Evolutionary conservation across 1,140 invertebrate genomes (phyloP).

Genomic region (Drosophila guanche): DNA sequence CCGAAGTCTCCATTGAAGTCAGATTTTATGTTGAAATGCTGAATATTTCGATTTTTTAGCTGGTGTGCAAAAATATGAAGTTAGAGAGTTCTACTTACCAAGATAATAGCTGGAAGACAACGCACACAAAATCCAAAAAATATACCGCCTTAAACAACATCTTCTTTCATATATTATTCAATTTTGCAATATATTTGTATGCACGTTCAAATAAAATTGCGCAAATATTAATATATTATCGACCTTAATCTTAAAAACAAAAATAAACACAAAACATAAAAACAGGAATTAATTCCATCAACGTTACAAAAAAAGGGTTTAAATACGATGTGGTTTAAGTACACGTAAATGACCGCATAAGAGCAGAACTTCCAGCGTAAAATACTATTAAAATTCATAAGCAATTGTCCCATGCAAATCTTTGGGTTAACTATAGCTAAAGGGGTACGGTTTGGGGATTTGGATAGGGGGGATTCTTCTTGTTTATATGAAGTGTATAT

Average conservation of each 20-base stretch:
- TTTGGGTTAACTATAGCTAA: conserved; percentile 38
- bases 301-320: conserved; percentile 1
- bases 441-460: conserved; percentile 11
- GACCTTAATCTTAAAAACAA: conserved; percentile 16
- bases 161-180: conserved; percentile 3
- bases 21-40: no score
- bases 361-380: conserved; percentile 17
- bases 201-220: conserved; percentile 38
- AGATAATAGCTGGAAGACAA: no score
- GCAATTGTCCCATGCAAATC: conserved; percentile 64
- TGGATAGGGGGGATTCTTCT: conserved; percentile 22
- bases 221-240: conserved; percentile 30
- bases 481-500: conserved; percentile 64
- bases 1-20: no score
- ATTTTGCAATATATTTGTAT: conserved; percentile 44
- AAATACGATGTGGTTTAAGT: background rate
- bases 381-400: conserved; percentile 43
- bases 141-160: background rate
- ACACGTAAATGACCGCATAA: conserved; percentile 3
- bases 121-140: no score
- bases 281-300: conserved; percentile 16
- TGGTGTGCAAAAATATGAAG: no score
- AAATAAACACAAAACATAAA: conserved; percentile 32
- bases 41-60: no score
- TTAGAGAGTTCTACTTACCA: no score